phyloP scores from a whole-genome alignment of 2,888 invertebrate genomes.

The Adineta ricciae region DNA sequence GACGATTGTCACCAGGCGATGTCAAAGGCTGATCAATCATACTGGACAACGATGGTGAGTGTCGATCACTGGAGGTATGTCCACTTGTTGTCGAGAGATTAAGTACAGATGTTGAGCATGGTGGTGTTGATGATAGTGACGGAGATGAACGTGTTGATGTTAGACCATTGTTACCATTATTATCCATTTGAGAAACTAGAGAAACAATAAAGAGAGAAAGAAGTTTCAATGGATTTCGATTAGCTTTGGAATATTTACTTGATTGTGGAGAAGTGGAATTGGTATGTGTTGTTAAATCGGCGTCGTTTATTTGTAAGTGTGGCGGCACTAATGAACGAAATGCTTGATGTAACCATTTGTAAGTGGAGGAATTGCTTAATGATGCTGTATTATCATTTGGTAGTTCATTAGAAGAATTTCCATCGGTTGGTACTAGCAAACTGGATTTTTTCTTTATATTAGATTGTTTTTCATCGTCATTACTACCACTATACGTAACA shows the following conservation, averaged over 20 bases:
- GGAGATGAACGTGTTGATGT: neutral
- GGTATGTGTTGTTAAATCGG: neutral
- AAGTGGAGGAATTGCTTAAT: neutral
- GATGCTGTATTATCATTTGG: neutral
- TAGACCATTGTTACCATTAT: neutral
- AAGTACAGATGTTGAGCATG: neutral
- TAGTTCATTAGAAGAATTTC: neutral
- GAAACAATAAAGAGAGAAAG: neutral
- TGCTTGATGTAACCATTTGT: slow-evolving; percentile 16
- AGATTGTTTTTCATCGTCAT: neutral
- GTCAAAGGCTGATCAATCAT: neutral
- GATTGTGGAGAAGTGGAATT: neutral
- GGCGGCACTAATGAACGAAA: neutral
- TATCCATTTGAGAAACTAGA: neutral
- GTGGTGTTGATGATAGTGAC: neutral
- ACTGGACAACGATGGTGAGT: neutral
- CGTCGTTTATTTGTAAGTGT: neutral
- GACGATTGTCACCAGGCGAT: neutral
- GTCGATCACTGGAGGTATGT: neutral
- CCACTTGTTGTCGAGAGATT: neutral
- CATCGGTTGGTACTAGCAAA: neutral
- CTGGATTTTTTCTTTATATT: neutral
- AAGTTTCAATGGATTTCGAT: neutral
- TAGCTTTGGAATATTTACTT: neutral
- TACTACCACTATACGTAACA: neutral